Evolutionary conservation across 2,113 vertebrate species (phyloP).

Genomic region (Cavia porcellus): DNA sequence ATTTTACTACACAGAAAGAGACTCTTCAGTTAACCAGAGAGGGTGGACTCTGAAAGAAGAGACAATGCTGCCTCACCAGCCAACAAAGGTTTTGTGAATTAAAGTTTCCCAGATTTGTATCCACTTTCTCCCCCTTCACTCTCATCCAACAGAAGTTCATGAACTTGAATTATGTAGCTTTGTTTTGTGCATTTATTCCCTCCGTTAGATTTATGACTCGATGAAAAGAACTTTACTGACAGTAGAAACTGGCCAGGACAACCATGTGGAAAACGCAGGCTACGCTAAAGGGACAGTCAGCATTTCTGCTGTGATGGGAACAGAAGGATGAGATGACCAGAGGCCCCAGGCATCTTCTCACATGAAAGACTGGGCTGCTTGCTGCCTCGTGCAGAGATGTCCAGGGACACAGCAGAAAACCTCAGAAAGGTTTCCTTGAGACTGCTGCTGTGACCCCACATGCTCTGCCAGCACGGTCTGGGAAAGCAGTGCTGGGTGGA

Average conservation of each 20-base stretch:
- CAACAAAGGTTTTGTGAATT: constrained; percentile 33
- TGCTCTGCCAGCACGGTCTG: neutral
- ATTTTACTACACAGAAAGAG: neutral
- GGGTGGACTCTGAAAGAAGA: neutral
- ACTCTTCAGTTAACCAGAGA: neutral
- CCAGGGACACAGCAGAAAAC: neutral
- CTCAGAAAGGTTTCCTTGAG: neutral
- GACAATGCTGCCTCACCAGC: neutral
- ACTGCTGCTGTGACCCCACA: neutral
- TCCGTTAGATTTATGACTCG: constrained; percentile 51
- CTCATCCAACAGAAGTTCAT: constrained; percentile 28
- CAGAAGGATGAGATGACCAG: neutral
- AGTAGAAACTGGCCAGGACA: constrained; percentile 55
- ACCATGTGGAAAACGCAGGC: constrained; percentile 33
- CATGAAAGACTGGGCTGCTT: neutral
- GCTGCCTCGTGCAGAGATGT: neutral
- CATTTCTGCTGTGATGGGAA: neutral
- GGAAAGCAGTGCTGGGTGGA: neutral
- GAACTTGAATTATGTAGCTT: constrained; percentile 40
- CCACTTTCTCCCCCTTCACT: neutral
- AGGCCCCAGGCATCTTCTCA: neutral
- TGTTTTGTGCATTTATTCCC: constrained; percentile 42
- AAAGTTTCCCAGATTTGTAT: constrained; percentile 32
- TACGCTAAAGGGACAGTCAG: neutral
- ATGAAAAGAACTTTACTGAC: constrained; percentile 64